Evolutionary conservation across 2,888 invertebrate genomes (phyloP).

Genomic region (Andrena bucephala): DNA sequence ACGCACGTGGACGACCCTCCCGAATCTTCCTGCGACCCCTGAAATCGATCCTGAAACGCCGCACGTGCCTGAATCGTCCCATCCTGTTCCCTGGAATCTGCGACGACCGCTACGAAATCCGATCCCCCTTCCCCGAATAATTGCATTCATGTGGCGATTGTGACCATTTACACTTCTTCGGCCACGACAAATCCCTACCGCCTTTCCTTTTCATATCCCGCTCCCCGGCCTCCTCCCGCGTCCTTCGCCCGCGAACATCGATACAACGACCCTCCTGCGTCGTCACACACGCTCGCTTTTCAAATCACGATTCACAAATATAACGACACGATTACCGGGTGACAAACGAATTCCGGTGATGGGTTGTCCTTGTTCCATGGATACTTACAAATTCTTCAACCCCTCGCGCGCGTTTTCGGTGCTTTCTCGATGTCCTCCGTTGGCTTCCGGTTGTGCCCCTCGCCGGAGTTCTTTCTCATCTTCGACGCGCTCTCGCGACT

Average conservation of each 20-base stretch:
- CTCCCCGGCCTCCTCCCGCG: background rate
- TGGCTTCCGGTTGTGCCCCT: background rate
- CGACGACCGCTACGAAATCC: slow-evolving; percentile 45
- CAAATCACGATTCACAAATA: slow-evolving; percentile 6
- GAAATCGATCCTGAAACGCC: slow-evolving; percentile 65
- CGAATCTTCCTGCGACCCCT: slow-evolving; percentile 53
- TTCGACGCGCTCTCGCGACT: slow-evolving; percentile 9
- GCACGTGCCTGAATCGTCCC: slow-evolving; percentile 54
- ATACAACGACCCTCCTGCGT: background rate
- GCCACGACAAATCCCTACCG: background rate
- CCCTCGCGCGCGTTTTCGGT: background rate
- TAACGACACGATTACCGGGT: slow-evolving; percentile 10
- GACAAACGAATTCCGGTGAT: slow-evolving; percentile 53
- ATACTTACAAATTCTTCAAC: background rate
- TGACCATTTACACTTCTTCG: slow-evolving; percentile 54
- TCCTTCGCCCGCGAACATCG: slow-evolving; percentile 3
- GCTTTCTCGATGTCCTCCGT: slow-evolving; percentile 4
- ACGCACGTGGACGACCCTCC: slow-evolving; percentile 45
- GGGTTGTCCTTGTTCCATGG: slow-evolving; percentile 24
- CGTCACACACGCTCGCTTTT: background rate
- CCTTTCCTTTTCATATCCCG: background rate
- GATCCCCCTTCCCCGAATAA: slow-evolving; percentile 43
- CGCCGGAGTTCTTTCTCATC: background rate
- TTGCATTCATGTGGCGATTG: slow-evolving; percentile 76
- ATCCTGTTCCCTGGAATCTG: slow-evolving; percentile 38